Percentiles rank a stretch among this genome's conserved stretches.
Conservation (phyloP, 2,113 vertebrate genomes). For the Pardalotus punctatus region DNA sequence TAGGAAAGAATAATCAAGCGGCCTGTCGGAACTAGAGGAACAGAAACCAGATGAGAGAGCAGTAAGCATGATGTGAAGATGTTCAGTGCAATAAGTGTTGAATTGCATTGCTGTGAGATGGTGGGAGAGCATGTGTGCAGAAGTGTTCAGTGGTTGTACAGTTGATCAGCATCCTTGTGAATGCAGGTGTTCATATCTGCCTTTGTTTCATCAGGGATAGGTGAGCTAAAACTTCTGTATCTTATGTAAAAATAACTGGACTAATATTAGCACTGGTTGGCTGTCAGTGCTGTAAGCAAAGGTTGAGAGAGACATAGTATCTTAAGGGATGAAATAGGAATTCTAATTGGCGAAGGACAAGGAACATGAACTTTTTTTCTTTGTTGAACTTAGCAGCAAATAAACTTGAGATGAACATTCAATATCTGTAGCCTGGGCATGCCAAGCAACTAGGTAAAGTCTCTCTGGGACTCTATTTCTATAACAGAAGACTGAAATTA, state of each 20-base stretch:
- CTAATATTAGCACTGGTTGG: not conserved
- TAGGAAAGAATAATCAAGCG: constrained; percentile 13
- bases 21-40: not conserved
- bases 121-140: not conserved
- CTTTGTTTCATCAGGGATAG: not conserved
- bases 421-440: not conserved
- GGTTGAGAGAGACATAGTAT: not conserved
- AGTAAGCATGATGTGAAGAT: not conserved
- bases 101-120: not conserved
- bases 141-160: not conserved
- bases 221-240: not conserved
- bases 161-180: not conserved
- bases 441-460: not conserved
- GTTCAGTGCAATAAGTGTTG: not conserved
- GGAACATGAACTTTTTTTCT: not conserved
- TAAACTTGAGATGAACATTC: not conserved
- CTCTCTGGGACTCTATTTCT: not conserved
- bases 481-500: not conserved
- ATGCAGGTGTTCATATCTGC: not conserved
- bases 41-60: not conserved
- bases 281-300: not conserved
- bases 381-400: not conserved
- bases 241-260: not conserved
- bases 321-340: not conserved
- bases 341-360: not conserved